Evolutionary conservation across 2,888 invertebrate species (phyloP).

Genomic region (Aethes cnicana): DNA sequence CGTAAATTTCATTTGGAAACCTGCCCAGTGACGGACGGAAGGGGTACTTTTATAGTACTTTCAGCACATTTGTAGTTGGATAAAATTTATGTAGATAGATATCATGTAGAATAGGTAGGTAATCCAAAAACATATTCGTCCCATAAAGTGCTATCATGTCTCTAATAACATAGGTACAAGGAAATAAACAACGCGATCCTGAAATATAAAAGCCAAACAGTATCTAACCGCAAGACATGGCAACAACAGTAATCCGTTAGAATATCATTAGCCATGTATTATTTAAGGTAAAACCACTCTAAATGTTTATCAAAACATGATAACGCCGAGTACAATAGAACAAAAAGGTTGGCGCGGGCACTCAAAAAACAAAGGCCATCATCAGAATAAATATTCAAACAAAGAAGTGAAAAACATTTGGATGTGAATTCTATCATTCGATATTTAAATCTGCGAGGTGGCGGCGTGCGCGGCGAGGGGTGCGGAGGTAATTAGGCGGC

Average conservation of each 20-base stretch:
- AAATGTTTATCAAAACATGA: conserved; percentile 15
- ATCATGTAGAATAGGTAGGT: too few species aligned
- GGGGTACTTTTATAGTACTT: too few species aligned
- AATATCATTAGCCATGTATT: neutral
- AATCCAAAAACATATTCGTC: too few species aligned
- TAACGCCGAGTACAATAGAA: conserved; percentile 29
- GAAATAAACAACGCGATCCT: too few species aligned
- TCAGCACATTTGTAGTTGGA: too few species aligned
- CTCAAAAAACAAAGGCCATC: conserved; percentile 50
- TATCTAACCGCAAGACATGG: too few species aligned
- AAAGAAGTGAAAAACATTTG: conserved; percentile 70
- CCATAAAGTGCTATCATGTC: too few species aligned
- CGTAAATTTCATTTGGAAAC: too few species aligned
- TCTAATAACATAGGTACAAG: too few species aligned
- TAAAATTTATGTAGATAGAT: too few species aligned
- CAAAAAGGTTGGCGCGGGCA: conserved; percentile 33
- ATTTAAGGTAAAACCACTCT: neutral
- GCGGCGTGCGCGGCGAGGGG: conserved; percentile 40
- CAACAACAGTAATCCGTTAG: neutral
- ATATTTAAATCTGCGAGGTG: conserved; percentile 72
- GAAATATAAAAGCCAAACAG: too few species aligned
- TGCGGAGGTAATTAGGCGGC: conserved; percentile 76
- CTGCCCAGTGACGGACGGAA: too few species aligned
- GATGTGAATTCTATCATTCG: conserved; percentile 80
- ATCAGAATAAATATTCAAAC: conserved; percentile 66